Conservation (phyloP, 1,140 invertebrate species). For the Portunus trituberculatus region DNA sequence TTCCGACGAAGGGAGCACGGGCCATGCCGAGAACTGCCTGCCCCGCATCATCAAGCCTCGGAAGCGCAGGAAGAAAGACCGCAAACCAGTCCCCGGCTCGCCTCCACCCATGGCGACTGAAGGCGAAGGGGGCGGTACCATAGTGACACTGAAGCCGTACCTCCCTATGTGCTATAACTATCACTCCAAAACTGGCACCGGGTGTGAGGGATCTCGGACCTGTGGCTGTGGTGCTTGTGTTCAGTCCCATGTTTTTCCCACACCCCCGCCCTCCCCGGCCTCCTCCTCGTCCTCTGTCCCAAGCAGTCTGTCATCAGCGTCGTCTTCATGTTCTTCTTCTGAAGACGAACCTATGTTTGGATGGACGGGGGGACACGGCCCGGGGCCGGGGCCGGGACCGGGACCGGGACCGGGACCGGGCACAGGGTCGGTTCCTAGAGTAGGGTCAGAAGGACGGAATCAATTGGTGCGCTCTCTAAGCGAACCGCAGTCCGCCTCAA, state of each 20-base stretch:
- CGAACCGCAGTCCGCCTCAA: slow-evolving; percentile 56
- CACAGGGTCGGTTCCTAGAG: neutral
- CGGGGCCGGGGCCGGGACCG: neutral
- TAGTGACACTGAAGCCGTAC: slow-evolving; percentile 80
- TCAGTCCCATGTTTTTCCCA: slow-evolving; percentile 72
- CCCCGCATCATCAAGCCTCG: slow-evolving; percentile 93
- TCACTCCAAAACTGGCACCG: slow-evolving; percentile 76
- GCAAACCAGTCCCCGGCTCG: slow-evolving; percentile 83
- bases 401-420: neutral
- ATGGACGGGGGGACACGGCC: neutral
- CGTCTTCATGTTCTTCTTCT: slow-evolving; percentile 65
- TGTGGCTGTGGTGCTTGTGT: slow-evolving; percentile 73
- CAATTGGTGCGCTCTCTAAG: slow-evolving; percentile 65
- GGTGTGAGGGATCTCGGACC: slow-evolving; percentile 51
- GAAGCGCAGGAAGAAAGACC: slow-evolving; percentile 93
- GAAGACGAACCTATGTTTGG: slow-evolving; percentile 55
- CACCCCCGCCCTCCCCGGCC: slow-evolving; percentile 77
- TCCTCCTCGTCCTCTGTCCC: slow-evolving; percentile 76
- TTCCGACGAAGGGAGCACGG: slow-evolving; percentile 71
- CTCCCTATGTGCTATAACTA: slow-evolving; percentile 79
- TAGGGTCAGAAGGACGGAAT: slow-evolving; percentile 12
- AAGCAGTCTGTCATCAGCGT: slow-evolving; percentile 54
- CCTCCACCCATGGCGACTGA: slow-evolving; percentile 76
- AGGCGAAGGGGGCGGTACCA: slow-evolving; percentile 78
- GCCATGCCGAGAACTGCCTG: slow-evolving; percentile 80